phyloP scores from a whole-genome alignment of 1,140 invertebrate species.

The Hypsibius dujardini region DNA sequence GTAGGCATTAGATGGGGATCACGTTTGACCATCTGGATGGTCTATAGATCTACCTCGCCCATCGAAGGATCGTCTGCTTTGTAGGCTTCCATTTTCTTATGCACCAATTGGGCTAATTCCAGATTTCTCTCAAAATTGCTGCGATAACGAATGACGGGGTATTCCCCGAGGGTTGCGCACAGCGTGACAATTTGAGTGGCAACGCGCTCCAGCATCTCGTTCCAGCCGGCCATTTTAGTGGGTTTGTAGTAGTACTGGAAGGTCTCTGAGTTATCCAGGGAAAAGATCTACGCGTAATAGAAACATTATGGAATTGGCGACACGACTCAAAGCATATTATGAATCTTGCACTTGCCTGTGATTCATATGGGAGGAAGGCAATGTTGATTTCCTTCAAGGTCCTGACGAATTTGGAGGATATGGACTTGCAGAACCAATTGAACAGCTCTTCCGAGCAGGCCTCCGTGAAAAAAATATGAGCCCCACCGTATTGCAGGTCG shows the following conservation, averaged over 20 bases:
- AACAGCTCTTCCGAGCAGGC: slow-evolving; percentile 82
- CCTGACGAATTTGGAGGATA: slow-evolving; percentile 70
- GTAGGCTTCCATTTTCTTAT: slow-evolving; percentile 96
- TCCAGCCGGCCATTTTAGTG: slow-evolving; percentile 48
- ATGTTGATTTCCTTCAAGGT: slow-evolving; percentile 97
- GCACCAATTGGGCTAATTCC: slow-evolving; percentile 86
- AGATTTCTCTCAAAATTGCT: slow-evolving; percentile 88
- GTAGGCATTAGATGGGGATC: not conserved
- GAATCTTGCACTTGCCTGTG: slow-evolving; percentile 52
- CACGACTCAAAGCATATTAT: slow-evolving; percentile 15
- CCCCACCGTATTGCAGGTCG: slow-evolving; percentile 70
- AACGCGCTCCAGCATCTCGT: slow-evolving; percentile 42
- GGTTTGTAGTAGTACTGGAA: slow-evolving; percentile 93
- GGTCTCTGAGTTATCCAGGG: slow-evolving; percentile 82
- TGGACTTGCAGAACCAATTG: slow-evolving; percentile 65
- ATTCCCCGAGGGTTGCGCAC: slow-evolving; percentile 97
- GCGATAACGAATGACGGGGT: slow-evolving; percentile 85
- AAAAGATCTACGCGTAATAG: slow-evolving; percentile 58
- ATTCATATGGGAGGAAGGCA: slow-evolving; percentile 89
- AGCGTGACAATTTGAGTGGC: slow-evolving; percentile 98
- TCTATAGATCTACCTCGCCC: slow-evolving; percentile 55
- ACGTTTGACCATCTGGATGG: not conserved
- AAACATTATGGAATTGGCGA: slow-evolving; percentile 19
- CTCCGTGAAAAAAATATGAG: slow-evolving; percentile 98
- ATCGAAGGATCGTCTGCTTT: slow-evolving; percentile 99